phyloP scores from a whole-genome alignment of 2,797 vertebrate genomes.

The Chelon auratus region DNA sequence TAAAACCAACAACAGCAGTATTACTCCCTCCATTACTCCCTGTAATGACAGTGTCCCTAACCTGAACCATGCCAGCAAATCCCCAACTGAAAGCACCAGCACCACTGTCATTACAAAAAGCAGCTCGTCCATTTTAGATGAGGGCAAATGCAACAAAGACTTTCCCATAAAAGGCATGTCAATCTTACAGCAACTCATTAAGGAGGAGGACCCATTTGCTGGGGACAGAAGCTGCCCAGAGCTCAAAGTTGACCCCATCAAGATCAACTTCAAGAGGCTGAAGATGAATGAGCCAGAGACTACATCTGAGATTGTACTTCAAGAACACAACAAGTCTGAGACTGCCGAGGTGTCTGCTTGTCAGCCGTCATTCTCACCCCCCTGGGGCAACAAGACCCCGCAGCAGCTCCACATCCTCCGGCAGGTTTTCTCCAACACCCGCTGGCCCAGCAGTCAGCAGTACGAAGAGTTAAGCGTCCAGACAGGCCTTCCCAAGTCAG shows the following conservation, averaged over 20 bases:
- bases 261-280: conserved; percentile 94
- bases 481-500: conserved; percentile 90
- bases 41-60: conserved; percentile 74
- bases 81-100: conserved; percentile 78
- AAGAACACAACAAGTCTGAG: conserved; percentile 71
- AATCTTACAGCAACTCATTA: conserved; percentile 80
- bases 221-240: conserved; percentile 70
- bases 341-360: conserved; percentile 53
- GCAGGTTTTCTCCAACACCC: conserved; percentile 91
- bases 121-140: conserved; percentile 67
- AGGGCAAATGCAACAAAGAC: conserved; percentile 77
- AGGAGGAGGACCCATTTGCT: conserved; percentile 74
- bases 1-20: conserved; percentile 81
- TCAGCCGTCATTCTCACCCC: conserved; percentile 69
- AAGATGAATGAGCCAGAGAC: conserved; percentile 89
- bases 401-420: conserved; percentile 93
- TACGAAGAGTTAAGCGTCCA: conserved; percentile 90
- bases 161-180: conserved; percentile 82
- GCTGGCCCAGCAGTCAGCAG: conserved; percentile 92
- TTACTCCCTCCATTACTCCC: conserved; percentile 69
- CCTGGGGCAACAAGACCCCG: conserved; percentile 89
- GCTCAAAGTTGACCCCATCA: conserved; percentile 91
- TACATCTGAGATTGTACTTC: conserved; percentile 65
- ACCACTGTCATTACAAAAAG: conserved; percentile 79
- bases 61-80: conserved; percentile 82